Percentiles rank a stretch among this genome's conserved stretches.
These are phyloP conservation scores for Drosophila sp. DNA, from an alignment of 1,140 invertebrate genomes.

Conservation along the genomic window DNA sequence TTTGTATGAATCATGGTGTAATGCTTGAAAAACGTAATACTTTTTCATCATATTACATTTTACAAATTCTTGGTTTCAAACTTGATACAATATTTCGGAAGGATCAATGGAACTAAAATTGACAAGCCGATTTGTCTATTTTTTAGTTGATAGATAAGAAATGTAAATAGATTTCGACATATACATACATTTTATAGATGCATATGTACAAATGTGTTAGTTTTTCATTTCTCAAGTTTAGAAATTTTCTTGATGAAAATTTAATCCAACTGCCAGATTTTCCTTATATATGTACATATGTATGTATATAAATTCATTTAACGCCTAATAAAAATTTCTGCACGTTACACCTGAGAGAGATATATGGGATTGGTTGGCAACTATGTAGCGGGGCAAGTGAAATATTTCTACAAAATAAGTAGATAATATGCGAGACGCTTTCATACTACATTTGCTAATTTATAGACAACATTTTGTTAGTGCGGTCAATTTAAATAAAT, in stretches of 20 bases:
- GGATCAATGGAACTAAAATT: too few species aligned
- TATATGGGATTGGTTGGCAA: constrained; percentile 29
- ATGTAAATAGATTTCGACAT: too few species aligned
- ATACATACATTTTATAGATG: too few species aligned
- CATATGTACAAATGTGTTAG: too few species aligned
- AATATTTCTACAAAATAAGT: constrained; percentile 21
- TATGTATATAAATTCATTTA: constrained; percentile 77
- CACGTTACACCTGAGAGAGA: constrained; percentile 58
- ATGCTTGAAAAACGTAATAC: too few species aligned
- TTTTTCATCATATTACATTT: too few species aligned
- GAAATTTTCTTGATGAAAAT: constrained; percentile 9
- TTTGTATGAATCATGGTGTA: not conserved
- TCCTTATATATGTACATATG: not conserved
- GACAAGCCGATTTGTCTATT: too few species aligned
- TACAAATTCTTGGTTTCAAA: too few species aligned
- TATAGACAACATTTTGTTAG: constrained; percentile 64
- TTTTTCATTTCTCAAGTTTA: not conserved
- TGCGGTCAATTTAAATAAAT: constrained; percentile 59
- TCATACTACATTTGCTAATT: constrained; percentile 53
- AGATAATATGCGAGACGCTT: not conserved
- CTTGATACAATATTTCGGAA: too few species aligned
- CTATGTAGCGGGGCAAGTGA: constrained; percentile 26
- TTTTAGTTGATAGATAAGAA: too few species aligned
- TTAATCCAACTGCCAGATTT: constrained; percentile 41
- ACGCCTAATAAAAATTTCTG: constrained; percentile 76